Conservation (phyloP, 2,113 vertebrate genomes). For the Passer domesticus region DNA sequence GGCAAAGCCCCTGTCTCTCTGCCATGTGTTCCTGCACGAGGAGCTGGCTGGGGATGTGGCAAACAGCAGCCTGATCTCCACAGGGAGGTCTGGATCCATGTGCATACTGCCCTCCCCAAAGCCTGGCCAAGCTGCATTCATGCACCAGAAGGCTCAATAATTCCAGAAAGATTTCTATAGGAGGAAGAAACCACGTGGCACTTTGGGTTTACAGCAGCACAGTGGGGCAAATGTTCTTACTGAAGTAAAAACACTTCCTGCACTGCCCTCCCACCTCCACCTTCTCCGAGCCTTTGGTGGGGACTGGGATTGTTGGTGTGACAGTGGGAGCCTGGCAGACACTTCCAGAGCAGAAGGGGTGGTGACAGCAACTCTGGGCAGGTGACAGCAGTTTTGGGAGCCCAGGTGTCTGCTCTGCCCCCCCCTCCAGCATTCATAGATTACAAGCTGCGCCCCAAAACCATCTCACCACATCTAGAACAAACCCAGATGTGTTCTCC, state of each 20-base stretch:
- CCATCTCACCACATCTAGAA: background rate
- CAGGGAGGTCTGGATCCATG: background rate
- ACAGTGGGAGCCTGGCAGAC: background rate
- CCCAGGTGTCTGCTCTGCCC: background rate
- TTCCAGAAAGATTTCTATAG: background rate
- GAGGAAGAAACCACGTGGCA: background rate
- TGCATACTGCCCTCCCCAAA: background rate
- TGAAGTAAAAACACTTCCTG: background rate
- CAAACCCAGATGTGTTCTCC: background rate
- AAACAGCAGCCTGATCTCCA: rapidly evolving
- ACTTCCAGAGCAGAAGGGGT: background rate
- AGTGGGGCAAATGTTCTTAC: background rate
- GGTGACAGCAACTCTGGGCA: background rate
- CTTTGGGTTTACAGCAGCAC: background rate
- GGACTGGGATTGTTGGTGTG: background rate
- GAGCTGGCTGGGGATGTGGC: background rate
- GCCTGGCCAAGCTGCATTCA: background rate
- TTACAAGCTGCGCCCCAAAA: background rate
- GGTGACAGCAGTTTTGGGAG: background rate
- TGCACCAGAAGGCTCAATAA: background rate
- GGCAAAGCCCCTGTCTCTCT: no score
- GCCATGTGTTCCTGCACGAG: rapidly evolving
- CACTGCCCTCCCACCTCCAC: background rate
- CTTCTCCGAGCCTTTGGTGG: background rate
- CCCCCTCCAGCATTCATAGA: background rate